A percentile compares a stretch with the other conserved stretches of the same genome.
Conservation (phyloP, 53 echinoderm and acorn worm genomes). For the Crossaster papposus region DNA sequence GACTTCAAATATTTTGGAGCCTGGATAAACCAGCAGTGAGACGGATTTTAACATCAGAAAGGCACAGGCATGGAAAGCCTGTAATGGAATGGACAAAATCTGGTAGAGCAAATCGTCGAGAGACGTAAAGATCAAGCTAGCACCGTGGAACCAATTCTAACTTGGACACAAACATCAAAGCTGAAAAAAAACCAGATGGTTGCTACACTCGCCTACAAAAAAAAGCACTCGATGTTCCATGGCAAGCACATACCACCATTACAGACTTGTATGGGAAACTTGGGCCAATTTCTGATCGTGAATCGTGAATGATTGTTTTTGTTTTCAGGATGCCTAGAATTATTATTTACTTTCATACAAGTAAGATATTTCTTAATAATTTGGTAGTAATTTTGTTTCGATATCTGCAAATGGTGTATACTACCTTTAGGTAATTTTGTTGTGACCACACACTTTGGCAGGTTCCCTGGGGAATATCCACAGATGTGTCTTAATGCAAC, state of each 20-base stretch:
- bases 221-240: slow-evolving; percentile 6
- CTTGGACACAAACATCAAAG: slow-evolving; percentile 15
- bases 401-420: too few relatives aligned
- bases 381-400: too few relatives aligned
- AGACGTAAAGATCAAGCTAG: slow-evolving; percentile 17
- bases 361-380: too few relatives aligned
- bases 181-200: slow-evolving; percentile 24
- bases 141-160: slow-evolving; percentile 34
- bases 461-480: too few relatives aligned
- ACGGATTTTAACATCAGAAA: slow-evolving; percentile 15
- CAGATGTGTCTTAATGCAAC: too few relatives aligned
- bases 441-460: too few relatives aligned
- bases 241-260: slow-evolving; percentile 18
- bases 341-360: too few relatives aligned
- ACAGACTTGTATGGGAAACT: not conserved
- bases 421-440: too few relatives aligned
- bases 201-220: slow-evolving; percentile 17
- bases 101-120: slow-evolving; percentile 14
- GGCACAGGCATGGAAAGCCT: slow-evolving; percentile 25
- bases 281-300: not conserved
- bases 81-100: not conserved
- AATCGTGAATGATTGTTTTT: too few relatives aligned
- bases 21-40: slow-evolving; percentile 27
- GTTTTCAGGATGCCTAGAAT: too few relatives aligned
- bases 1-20: slow-evolving; percentile 46